Evolutionary conservation across 2,797 vertebrate genomes (phyloP), one percentile per base, ranked within the genome.

Genomic region (Syncerus caffer): DNA sequence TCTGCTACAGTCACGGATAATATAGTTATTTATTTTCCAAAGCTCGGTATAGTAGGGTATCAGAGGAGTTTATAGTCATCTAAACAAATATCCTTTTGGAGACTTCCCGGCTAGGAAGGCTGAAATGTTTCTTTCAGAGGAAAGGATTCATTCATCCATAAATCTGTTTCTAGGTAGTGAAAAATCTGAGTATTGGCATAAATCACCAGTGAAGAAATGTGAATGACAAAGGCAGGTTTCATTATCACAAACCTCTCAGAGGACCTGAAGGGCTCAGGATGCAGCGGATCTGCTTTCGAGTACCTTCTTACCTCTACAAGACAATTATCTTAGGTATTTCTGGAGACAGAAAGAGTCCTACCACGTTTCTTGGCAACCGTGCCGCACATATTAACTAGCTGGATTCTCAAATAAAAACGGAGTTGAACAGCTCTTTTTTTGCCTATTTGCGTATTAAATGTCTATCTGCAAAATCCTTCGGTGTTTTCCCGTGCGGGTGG

Each of bases 71-170:
- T 96, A 96, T 97, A 98, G 98, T 98, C 98, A 97, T 96, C 95
- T 97, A 98, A 98, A 98, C 97, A 98, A 98, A 98, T 97, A 97
- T 58, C 79, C 94, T 97, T 98, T 97, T 96, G 93, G 97, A 97
- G 98, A 97, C 91, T 95, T 90, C 29, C 90, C 38, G 71, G 92
- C 95, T 98, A 90, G 82, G 95, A 97, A 96, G 71, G 94, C 85
- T 93, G 97, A 89, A 84, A 89, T 95, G 88, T 97, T 98, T 97
- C 97, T 97, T 97, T 97, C 93, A 60, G 42, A 96, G 94, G 93
- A 98, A 89, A 64, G 79, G 88, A 98, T 95, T 97, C 92, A 89
- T 97, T 98, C 98, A 98, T 78, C 93, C 87, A n/a, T 76, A 14
- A 55, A 83, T 96, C 71, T 93, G 34, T 97, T 97, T 97, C 94